A percentile compares a stretch with the other conserved stretches of the same genome.
phyloP scores from a whole-genome alignment of 2,888 invertebrate species.

The Pseudococcus jackbeardsleyi region DNA sequence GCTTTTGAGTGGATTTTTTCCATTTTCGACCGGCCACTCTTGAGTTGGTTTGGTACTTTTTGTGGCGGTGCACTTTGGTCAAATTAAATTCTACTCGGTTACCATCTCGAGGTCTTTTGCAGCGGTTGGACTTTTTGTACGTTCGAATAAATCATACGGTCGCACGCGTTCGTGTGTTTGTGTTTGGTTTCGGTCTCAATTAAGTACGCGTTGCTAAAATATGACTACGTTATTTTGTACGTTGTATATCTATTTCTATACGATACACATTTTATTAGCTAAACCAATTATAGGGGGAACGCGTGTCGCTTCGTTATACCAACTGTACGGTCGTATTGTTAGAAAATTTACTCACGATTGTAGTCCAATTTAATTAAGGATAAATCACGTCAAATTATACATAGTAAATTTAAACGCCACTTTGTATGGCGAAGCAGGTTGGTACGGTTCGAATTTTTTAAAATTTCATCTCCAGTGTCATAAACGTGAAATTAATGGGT shows the following conservation, averaged over 20 bases:
- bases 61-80: slow-evolving; percentile 3
- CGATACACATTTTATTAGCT: background rate
- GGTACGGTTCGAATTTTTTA: no score
- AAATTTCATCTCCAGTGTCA: no score
- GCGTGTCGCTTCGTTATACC: background rate
- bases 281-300: background rate
- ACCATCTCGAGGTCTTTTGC: background rate
- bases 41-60: background rate
- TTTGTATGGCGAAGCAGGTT: no score
- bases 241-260: background rate
- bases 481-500: no score
- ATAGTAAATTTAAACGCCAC: background rate
- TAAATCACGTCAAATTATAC: background rate
- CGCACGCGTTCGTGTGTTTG: background rate
- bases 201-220: background rate
- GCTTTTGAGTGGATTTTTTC: background rate
- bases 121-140: background rate
- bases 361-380: background rate
- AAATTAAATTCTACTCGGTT: slow-evolving; percentile 17
- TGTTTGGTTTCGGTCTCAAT: background rate
- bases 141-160: background rate
- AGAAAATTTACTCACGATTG: background rate
- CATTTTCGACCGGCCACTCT: background rate
- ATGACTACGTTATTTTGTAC: background rate
- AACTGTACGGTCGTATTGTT: background rate